A percentile compares a stretch with the other conserved stretches of the same genome.
phyloP scores from a whole-genome alignment of 2,113 vertebrate species.

The Otus sunia region DNA sequence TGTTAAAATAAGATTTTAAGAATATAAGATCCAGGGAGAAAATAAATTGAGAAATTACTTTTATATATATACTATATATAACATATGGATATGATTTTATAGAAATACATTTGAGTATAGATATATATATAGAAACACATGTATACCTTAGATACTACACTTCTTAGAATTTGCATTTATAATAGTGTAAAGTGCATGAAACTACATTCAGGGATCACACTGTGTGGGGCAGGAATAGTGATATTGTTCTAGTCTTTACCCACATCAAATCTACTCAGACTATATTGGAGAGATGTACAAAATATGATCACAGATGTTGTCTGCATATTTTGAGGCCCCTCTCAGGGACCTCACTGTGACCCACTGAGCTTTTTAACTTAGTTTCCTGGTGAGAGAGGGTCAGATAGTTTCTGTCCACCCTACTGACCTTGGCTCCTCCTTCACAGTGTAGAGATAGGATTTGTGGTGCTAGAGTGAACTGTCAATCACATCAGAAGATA shows the following conservation, averaged over 20 bases:
- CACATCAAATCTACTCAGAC: not conserved
- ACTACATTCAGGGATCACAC: not conserved
- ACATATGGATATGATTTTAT: not conserved
- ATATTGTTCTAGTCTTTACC: not conserved
- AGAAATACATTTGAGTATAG: not conserved
- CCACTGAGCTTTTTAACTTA: not conserved
- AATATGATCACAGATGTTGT: not conserved
- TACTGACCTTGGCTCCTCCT: not conserved
- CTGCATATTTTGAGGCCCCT: not conserved
- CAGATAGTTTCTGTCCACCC: not conserved
- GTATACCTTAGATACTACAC: not conserved
- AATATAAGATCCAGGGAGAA: constrained; percentile 18
- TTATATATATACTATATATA: not conserved
- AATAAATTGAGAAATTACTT: constrained; percentile 27
- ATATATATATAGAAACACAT: not conserved
- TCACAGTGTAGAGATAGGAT: not conserved
- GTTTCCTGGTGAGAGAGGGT: not conserved
- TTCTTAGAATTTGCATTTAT: not conserved
- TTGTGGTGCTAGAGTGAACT: not conserved
- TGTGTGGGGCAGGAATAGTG: not conserved
- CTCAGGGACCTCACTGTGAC: not conserved
- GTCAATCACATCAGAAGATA: not conserved
- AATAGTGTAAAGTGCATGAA: not conserved
- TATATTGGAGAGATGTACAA: not conserved
- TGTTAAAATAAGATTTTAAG: constrained; percentile 14